A percentile compares a stretch with the other conserved stretches of the same genome.
Evolutionary conservation across 2,797 vertebrate genomes (phyloP).

Genomic region (Pseudochaenichthys georgianus): DNA sequence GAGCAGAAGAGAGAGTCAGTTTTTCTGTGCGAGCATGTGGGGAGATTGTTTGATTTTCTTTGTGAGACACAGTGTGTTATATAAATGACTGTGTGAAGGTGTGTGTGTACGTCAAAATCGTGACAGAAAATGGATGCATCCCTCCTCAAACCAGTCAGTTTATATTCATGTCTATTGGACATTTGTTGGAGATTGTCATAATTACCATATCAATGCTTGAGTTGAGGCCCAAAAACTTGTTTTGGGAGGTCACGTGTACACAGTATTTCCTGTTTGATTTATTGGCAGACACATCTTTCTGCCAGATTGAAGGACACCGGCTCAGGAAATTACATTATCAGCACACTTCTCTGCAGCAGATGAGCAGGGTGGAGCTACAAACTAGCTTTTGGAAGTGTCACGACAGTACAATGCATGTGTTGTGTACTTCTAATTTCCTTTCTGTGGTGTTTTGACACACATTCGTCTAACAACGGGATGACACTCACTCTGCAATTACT

Average conservation of each 20-base stretch:
- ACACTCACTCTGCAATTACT: background rate
- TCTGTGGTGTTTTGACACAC: background rate
- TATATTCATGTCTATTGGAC: background rate
- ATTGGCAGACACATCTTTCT: background rate
- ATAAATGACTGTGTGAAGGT: conserved; percentile 4
- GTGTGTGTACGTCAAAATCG: background rate
- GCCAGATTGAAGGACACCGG: background rate
- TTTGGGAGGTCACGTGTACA: too few species aligned
- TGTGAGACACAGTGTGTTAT: conserved; percentile 7
- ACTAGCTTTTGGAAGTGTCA: background rate
- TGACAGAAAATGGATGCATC: background rate
- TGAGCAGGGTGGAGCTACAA: background rate
- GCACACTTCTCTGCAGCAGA: conserved; percentile 5
- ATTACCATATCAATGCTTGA: too few species aligned
- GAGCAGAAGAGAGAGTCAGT: conserved; percentile 14
- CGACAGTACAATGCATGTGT: too few species aligned
- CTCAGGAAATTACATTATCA: background rate
- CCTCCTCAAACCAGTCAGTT: background rate
- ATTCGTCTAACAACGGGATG: background rate
- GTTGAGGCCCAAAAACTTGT: too few species aligned
- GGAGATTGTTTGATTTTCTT: conserved; percentile 10
- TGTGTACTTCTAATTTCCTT: too few species aligned
- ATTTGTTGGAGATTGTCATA: too few species aligned
- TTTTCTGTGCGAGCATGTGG: conserved; percentile 5
- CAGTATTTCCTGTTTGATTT: background rate